Percentiles rank a stretch among this genome's conserved stretches.
phyloP scores from a whole-genome alignment of 35 echinoderm and acorn worm species.

The Patiria miniata region DNA sequence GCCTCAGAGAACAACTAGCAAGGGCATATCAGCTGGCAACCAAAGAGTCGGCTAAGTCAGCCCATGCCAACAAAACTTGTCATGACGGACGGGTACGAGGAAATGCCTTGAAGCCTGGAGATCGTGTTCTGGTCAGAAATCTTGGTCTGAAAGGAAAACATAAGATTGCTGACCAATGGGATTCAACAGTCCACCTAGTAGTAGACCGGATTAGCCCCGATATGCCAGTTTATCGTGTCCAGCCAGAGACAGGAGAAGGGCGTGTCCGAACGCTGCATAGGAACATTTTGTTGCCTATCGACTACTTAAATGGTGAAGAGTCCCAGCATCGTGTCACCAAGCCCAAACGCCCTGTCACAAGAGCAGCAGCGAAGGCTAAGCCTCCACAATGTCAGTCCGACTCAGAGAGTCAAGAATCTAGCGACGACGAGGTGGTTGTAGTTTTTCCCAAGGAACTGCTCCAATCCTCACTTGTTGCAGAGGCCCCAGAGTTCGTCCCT shows the following conservation, averaged over 20 bases:
- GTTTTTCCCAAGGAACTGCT: too few relatives aligned
- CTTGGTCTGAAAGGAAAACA: slow-evolving; percentile 60
- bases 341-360: too few relatives aligned
- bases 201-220: slow-evolving; percentile 23
- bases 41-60: not conserved
- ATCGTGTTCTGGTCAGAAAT: slow-evolving; percentile 79
- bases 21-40: slow-evolving; percentile 39
- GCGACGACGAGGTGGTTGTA: too few relatives aligned
- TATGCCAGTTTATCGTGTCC: slow-evolving; percentile 63
- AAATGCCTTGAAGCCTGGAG: not conserved
- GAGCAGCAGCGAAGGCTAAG: too few relatives aligned
- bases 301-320: too few relatives aligned
- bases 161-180: slow-evolving; percentile 70
- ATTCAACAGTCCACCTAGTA: slow-evolving; percentile 30
- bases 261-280: too few relatives aligned
- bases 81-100: too few relatives aligned
- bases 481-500: too few relatives aligned
- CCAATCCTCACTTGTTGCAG: too few relatives aligned
- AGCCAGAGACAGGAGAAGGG: slow-evolving; percentile 50
- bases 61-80: slow-evolving; percentile 30
- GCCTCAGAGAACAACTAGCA: not conserved
- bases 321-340: too few relatives aligned
- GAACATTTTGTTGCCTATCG: slow-evolving; percentile 21
- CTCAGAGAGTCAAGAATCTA: too few relatives aligned
- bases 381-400: too few relatives aligned